These are phyloP conservation scores for Acanthosoma haemorrhoidale DNA, from an alignment of 2,888 invertebrate species.

Conservation along the genomic window DNA sequence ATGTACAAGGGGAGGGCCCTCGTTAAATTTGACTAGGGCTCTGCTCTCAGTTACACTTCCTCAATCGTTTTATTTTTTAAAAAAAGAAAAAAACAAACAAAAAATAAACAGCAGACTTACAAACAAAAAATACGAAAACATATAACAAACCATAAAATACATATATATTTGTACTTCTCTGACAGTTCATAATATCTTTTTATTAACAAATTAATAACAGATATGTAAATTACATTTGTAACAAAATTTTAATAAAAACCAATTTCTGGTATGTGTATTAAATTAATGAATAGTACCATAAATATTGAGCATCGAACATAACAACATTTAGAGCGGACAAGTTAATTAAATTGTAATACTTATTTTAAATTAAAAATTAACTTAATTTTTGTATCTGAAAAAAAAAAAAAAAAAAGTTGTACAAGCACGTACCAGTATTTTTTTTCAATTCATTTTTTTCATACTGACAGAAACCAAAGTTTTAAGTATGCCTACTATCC, in stretches of 20 bases:
- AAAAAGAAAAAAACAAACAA: neutral
- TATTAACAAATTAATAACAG: neutral
- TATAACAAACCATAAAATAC: constrained; percentile 26
- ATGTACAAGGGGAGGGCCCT: constrained; percentile 17
- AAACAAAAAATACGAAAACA: no score
- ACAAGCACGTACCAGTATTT: neutral
- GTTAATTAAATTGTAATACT: no score
- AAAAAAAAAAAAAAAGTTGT: neutral
- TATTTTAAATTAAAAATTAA: no score
- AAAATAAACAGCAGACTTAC: neutral
- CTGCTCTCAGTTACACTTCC: constrained; percentile 22
- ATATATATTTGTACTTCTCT: constrained; percentile 26
- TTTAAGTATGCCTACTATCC: neutral
- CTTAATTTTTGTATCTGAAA: neutral
- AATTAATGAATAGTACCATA: neutral
- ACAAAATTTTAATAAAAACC: neutral
- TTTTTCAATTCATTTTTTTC: neutral
- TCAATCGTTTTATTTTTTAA: neutral
- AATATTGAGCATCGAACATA: no score
- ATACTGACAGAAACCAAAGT: neutral
- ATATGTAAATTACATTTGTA: neutral
- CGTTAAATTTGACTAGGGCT: constrained; percentile 19
- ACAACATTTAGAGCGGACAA: no score
- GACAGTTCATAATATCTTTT: constrained; percentile 8
- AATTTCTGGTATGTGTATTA: neutral